Evolutionary conservation across 2,888 invertebrate genomes (phyloP).

Genomic region (Chymomyza fuscimana): DNA sequence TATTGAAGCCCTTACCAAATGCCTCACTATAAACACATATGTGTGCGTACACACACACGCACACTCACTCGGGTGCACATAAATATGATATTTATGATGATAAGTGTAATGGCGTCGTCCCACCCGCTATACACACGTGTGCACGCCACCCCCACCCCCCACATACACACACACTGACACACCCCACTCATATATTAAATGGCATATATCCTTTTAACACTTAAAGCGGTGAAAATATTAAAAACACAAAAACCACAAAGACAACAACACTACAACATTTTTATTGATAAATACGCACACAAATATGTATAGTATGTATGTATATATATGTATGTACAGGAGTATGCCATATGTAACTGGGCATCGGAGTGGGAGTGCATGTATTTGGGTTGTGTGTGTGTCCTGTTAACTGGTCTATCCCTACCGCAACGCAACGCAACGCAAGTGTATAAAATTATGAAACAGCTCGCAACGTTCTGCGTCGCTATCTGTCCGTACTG

Average conservation of each 20-base stretch:
- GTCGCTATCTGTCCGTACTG: constrained; percentile 20
- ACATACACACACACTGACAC: constrained; percentile 21
- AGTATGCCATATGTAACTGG: constrained; percentile 1
- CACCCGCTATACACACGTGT: constrained; percentile 3
- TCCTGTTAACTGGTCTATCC: constrained; percentile 56
- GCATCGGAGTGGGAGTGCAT: constrained; percentile 13
- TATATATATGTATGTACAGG: background rate
- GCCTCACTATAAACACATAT: constrained; percentile 7
- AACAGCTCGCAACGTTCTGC: constrained; percentile 62
- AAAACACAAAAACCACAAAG: constrained; percentile 74
- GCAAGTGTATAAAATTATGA: constrained; percentile 76
- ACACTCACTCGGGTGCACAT: constrained; percentile 36
- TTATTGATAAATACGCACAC: constrained; percentile 74
- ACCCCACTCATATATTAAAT: constrained; percentile 54
- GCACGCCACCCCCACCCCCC: background rate
- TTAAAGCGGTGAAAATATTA: constrained; percentile 72
- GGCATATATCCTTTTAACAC: constrained; percentile 75
- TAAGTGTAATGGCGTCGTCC: constrained; percentile 44
- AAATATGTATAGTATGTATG: constrained; percentile 24
- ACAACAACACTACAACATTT: constrained; percentile 66
- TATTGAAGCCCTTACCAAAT: background rate
- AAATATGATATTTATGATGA: constrained; percentile 64
- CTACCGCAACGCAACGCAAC: constrained; percentile 63
- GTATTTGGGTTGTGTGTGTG: constrained; percentile 36
- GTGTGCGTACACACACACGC: constrained; percentile 20